Evolutionary conservation across 1,140 invertebrate species (phyloP).

Genomic region (Cheumatopsyche charites): DNA sequence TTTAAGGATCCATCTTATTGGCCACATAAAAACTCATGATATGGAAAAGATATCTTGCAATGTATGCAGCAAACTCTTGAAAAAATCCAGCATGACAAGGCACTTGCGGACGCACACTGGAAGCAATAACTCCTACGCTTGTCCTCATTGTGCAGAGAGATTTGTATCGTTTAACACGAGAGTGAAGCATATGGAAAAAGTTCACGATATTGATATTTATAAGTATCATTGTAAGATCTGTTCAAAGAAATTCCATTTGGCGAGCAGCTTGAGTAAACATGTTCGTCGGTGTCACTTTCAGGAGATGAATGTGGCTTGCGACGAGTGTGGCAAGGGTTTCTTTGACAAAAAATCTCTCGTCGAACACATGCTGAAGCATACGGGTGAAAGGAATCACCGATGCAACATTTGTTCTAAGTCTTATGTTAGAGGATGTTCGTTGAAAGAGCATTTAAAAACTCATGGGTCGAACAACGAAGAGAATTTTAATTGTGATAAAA

Average conservation of each 20-base stretch:
- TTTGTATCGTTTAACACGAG: constrained; percentile 60
- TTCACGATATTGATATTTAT: constrained; percentile 52
- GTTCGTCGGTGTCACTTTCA: constrained; percentile 56
- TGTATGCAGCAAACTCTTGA: constrained; percentile 23
- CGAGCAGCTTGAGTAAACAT: constrained; percentile 56
- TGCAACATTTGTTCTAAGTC: constrained; percentile 65
- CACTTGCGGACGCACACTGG: constrained; percentile 40
- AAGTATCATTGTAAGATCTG: constrained; percentile 57
- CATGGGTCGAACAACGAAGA: no score
- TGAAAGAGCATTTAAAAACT: constrained; percentile 73
- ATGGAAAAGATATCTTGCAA: constrained; percentile 20
- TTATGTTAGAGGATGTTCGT: constrained; percentile 71
- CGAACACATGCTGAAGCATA: constrained; percentile 68
- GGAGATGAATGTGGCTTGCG: constrained; percentile 55
- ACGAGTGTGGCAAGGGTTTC: constrained; percentile 55
- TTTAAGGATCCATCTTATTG: constrained; percentile 11
- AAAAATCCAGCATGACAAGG: constrained; percentile 36
- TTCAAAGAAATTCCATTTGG: constrained; percentile 53
- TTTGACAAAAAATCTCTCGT: constrained; percentile 53
- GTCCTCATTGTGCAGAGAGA: constrained; percentile 59
- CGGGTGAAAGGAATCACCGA: constrained; percentile 67
- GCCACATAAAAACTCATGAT: constrained; percentile 33
- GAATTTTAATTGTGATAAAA: no score
- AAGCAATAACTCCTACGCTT: constrained; percentile 45
- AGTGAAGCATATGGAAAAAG: constrained; percentile 56